Base-by-base conservation (phyloP, 2,113 vertebrate species). In the Bubo bubo region DNA sequence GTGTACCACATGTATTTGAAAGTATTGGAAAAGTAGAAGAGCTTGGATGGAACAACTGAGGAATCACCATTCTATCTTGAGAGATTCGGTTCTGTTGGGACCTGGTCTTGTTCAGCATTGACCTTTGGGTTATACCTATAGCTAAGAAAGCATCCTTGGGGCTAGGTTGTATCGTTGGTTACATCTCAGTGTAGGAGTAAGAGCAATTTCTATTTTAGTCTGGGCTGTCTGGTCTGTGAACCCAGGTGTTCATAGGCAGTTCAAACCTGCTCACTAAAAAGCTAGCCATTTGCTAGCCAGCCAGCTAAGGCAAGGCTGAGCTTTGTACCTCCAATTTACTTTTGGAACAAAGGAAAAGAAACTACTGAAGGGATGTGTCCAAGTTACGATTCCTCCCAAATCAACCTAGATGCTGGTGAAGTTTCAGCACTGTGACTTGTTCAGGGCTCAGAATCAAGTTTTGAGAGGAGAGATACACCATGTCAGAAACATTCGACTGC, bases 271-370 rank as follows among this genome's bases (percentile, higher is more conserved):
- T 85, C 37, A 5, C 64, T 72, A 14, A 19, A 89, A 71, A 28
- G 20, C 34, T 23, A 21, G 19, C 37, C 30, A 26, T 37, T 32
- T 74, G 50, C 72, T 82, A 45, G 14, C 66, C 62, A 68, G 35
- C 26, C 52, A 70, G 47, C 52, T 63, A 43, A 63, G 62, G 74
- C 32, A 72, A 55, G 39, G 66, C 52, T 77, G 67, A 47, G 30
- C 63, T 43, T 59, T 60, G 9, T 47, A 55, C 43, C 24, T 60
- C 52, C 0, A 0, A 19, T 63, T 86, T 82, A 6, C 43, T 55
- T 66, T 60, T 90, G 53, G 49, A 88, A 13, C 30, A 70, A 86
- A 53, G 27, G 14, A 70, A 43, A 83, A 56, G 5, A 86, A 77
- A 22, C 72, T 63, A 3, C 34, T 34, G 37, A 35, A 23, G 20